Evolutionary conservation across 2,888 invertebrate species (phyloP).

Genomic region (Daptonema setosum): DNA sequence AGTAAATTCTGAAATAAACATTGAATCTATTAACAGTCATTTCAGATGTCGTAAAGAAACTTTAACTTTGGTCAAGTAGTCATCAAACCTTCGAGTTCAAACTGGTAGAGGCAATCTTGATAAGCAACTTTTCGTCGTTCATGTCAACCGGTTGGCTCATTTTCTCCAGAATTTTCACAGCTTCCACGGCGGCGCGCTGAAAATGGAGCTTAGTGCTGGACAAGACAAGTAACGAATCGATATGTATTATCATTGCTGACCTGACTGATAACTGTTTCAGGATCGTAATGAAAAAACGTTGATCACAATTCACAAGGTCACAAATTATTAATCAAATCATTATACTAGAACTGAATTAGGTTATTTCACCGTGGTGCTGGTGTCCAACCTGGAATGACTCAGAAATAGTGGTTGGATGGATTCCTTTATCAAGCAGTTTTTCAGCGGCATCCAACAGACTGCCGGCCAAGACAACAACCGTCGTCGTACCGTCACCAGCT

Average conservation of each 20-base stretch:
- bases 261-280: no score
- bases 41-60: no score
- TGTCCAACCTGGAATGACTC: conserved; percentile 79
- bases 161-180: conserved; percentile 46
- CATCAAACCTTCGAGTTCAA: conserved; percentile 66
- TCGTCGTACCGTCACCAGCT: conserved; percentile 97
- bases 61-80: not conserved
- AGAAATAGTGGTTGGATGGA: conserved; percentile 90
- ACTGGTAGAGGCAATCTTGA: conserved; percentile 88
- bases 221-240: no score
- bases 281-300: no score
- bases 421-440: conserved; percentile 61
- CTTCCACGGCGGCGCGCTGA: conserved; percentile 43
- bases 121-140: conserved; percentile 57
- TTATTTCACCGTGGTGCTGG: no score
- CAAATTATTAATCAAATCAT: no score
- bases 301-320: no score
- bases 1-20: no score
- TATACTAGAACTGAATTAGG: no score
- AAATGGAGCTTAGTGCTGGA: no score
- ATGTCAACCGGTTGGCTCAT: conserved; percentile 72
- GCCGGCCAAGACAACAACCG: conserved; percentile 90
- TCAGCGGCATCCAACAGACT: conserved; percentile 80
- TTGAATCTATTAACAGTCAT: not conserved
- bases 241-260: no score